These are phyloP conservation scores for Brachionus asplanchnoidis DNA, from an alignment of 1,140 invertebrate species.

Conservation along the genomic window DNA sequence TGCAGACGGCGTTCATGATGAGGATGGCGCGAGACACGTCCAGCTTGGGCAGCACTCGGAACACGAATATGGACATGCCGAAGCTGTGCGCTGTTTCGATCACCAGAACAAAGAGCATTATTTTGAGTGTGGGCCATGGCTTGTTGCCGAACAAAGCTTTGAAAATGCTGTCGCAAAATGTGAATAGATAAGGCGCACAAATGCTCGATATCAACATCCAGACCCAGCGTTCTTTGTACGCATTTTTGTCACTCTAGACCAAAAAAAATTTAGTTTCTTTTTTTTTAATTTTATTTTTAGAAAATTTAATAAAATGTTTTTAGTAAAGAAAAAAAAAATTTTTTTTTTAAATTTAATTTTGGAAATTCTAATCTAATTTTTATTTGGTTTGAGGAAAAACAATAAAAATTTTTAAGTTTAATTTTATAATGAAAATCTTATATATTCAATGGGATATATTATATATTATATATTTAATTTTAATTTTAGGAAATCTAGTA, in stretches of 20 bases:
- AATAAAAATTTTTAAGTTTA: too few relatives aligned
- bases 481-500: too few relatives aligned
- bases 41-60: slow-evolving; percentile 77
- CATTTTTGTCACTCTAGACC: slow-evolving; percentile 10
- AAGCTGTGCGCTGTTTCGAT: slow-evolving; percentile 80
- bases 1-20: slow-evolving; percentile 85
- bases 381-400: too few relatives aligned
- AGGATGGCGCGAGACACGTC: slow-evolving; percentile 86
- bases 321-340: too few relatives aligned
- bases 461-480: too few relatives aligned
- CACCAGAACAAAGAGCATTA: slow-evolving; percentile 55
- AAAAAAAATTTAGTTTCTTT: not conserved
- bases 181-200: slow-evolving; percentile 26
- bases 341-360: too few relatives aligned
- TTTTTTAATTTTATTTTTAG: too few relatives aligned
- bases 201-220: slow-evolving; percentile 36
- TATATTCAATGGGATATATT: too few relatives aligned
- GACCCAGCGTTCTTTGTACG: slow-evolving; percentile 41
- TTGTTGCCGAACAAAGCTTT: slow-evolving; percentile 50
- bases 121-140: slow-evolving; percentile 49
- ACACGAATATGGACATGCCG: slow-evolving; percentile 76
- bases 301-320: not conserved
- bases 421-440: too few relatives aligned
- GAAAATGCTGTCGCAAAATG: slow-evolving; percentile 48
- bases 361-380: too few relatives aligned